phyloP scores from a whole-genome alignment of 2,113 vertebrate species.

The Leucoraja erinaceus region DNA sequence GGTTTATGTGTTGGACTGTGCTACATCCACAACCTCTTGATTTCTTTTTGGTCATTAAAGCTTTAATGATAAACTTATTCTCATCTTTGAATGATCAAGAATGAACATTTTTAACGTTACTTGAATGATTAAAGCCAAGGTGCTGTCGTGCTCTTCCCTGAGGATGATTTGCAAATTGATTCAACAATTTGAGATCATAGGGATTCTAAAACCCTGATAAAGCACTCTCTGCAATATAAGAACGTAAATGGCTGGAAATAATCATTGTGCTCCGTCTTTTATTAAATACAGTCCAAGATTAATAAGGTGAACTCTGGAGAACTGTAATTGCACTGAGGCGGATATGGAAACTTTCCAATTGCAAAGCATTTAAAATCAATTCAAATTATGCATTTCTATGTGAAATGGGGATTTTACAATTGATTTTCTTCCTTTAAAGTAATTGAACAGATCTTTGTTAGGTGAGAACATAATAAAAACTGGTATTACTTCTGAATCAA shows the following conservation, averaged over 20 bases:
- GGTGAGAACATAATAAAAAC: neutral
- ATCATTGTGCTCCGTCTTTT: neutral
- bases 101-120: neutral
- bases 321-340: neutral
- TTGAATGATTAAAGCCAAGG: no score
- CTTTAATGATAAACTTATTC: no score
- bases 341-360: neutral
- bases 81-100: no score
- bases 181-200: neutral
- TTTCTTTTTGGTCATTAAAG: no score
- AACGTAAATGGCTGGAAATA: neutral
- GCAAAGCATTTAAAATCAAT: constrained; percentile 1
- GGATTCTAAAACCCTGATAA: neutral
- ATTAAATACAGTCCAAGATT: neutral
- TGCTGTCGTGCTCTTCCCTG: neutral
- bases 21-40: no score
- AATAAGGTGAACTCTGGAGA: neutral
- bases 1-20: no score
- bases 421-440: neutral
- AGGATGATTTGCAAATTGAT: neutral
- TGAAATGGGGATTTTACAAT: neutral
- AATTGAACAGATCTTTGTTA: neutral
- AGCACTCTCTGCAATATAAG: neutral
- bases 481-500: neutral
- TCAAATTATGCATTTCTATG: neutral